Percentiles rank a stretch among this genome's conserved stretches.
Evolutionary conservation across 2,888 invertebrate species (phyloP).

Genomic region (Melangyna quadrimaculata): DNA sequence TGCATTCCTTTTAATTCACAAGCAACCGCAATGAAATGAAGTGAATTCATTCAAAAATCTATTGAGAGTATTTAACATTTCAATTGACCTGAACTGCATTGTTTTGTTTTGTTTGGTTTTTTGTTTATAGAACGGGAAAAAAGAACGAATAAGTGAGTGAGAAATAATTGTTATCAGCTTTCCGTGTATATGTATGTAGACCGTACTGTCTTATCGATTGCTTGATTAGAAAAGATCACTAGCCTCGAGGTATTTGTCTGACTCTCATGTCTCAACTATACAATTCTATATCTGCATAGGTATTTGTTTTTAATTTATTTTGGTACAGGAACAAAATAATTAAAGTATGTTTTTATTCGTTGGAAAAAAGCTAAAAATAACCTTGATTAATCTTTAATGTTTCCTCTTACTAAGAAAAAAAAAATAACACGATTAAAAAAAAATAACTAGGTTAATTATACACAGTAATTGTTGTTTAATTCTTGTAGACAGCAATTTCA

Average conservation of each 20-base stretch:
- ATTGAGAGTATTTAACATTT: slow-evolving; percentile 46
- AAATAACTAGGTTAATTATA: too few relatives aligned
- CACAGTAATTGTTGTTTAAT: too few relatives aligned
- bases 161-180: slow-evolving; percentile 23
- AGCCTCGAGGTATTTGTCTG: neutral
- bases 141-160: neutral
- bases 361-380: slow-evolving; percentile 17
- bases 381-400: slow-evolving; percentile 18
- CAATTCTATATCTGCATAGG: neutral
- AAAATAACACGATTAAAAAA: too few relatives aligned
- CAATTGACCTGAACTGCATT: slow-evolving; percentile 51
- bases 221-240: slow-evolving; percentile 22
- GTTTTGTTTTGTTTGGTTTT: too few relatives aligned
- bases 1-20: slow-evolving; percentile 48
- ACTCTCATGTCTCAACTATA: neutral
- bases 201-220: neutral
- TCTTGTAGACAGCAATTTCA: too few relatives aligned
- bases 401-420: neutral
- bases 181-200: neutral
- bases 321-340: neutral
- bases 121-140: neutral
- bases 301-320: neutral
- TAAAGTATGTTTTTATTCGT: neutral
- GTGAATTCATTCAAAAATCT: slow-evolving; percentile 26
- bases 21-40: slow-evolving; percentile 17